Evolutionary conservation across 2,113 vertebrate species (phyloP).

Genomic region (Lepisosteus osseus): DNA sequence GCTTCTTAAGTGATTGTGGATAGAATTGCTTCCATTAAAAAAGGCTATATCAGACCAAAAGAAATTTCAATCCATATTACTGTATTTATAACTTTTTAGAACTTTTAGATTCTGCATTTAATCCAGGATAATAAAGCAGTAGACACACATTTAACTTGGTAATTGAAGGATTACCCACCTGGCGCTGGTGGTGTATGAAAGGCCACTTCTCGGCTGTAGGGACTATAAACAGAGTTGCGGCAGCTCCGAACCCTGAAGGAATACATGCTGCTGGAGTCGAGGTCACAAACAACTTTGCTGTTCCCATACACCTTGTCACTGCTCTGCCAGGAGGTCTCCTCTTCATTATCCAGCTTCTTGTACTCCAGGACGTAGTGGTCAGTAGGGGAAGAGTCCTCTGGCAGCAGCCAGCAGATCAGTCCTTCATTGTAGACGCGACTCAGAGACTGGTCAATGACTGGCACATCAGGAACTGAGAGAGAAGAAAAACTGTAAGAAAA

Average conservation of each 20-base stretch:
- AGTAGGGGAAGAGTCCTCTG: constrained; percentile 72
- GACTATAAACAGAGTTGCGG: constrained; percentile 77
- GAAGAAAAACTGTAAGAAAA: not conserved
- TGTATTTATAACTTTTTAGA: no score
- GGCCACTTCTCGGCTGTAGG: constrained; percentile 80
- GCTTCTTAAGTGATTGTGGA: no score
- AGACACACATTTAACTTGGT: not conserved
- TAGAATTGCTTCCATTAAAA: no score
- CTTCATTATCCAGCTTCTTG: constrained; percentile 72
- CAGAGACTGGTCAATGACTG: constrained; percentile 79
- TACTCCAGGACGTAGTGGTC: constrained; percentile 87
- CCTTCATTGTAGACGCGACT: constrained; percentile 85
- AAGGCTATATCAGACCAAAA: no score
- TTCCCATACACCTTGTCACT: constrained; percentile 65
- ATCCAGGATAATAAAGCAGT: no score
- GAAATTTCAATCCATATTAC: no score
- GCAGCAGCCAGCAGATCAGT: constrained; percentile 79
- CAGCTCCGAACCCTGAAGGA: constrained; percentile 82
- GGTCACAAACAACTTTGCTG: constrained; percentile 71
- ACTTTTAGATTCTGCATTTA: no score
- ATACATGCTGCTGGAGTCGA: constrained; percentile 75
- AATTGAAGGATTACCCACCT: constrained; percentile 56
- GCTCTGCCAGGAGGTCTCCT: constrained; percentile 67
- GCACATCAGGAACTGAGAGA: constrained; percentile 76
- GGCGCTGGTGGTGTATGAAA: constrained; percentile 86